Evolutionary conservation across 2,113 vertebrate species (phyloP), one percentile per base, ranked within the genome.

Genomic region (Ceyx margarethae): DNA sequence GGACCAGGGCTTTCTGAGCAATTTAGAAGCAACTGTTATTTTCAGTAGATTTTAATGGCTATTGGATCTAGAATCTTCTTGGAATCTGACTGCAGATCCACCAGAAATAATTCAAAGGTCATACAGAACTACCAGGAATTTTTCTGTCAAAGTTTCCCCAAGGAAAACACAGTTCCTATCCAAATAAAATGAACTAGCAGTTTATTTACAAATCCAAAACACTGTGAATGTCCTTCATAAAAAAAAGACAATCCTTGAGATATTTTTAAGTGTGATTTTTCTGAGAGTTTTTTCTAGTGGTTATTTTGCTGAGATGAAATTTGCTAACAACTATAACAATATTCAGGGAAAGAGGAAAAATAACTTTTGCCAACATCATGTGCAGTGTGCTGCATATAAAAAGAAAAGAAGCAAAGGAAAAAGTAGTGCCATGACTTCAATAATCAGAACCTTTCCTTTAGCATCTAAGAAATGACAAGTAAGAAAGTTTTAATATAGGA

Each of bases 381-480:
- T 94, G 86, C 25, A 37, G 40, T 80, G 33, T 57, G 56, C 53
- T 91, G 64, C 56, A 86, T 73, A 78, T 72, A 77, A 95, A 93
- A 81, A 74, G 73, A 86, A 72, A 89, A 89, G 65, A 50, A 83
- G 50, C 13, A 11, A 87, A 79, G 82, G 53, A 89, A 61, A 89
- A 90, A 85, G 58, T 60, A 68, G 61, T 66, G 84, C 85, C 81
- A 56, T 87, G 29, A 78, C 74, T 95, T 92, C 77, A 58, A 73
- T 90, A 88, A 58, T 90, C 56, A 73, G 53, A 33, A 60, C 69
- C 82, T 91, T 95, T 85, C 95, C 33, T 84, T 79, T 86, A 89
- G 64, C 94, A 88, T 82, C 90, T 68, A 86, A 67, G 89, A 96
- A 95, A 95, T 96, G 94, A 91, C 81, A 92, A 97, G 92, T 73